Percentiles rank a stretch among this genome's conserved stretches.
phyloP scores from a whole-genome alignment of 1,140 invertebrate genomes.

The Drosophila quadrilineata region DNA sequence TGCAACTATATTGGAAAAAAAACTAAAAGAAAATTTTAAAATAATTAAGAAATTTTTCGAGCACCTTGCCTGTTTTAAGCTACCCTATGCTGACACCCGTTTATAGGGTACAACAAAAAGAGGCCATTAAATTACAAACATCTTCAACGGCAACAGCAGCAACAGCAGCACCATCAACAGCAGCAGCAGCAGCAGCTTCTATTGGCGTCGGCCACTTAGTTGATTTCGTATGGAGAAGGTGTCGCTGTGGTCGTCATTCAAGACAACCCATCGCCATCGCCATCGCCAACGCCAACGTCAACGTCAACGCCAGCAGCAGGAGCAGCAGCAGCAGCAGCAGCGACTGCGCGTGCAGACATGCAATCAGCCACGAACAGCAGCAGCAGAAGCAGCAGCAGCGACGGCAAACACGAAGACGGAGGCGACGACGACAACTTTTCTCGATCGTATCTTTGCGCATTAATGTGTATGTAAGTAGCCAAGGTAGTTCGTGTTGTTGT shows the following conservation, averaged over 20 bases:
- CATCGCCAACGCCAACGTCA: conserved; percentile 15
- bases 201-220: conserved; percentile 30
- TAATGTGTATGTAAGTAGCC: conserved; percentile 28
- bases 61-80: too few relatives aligned
- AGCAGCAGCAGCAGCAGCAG: conserved; percentile 6
- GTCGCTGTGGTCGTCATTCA: conserved; percentile 53
- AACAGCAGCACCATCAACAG: background rate
- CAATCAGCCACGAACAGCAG: conserved; percentile 35
- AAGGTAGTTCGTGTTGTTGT: too few relatives aligned
- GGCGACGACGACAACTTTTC: conserved; percentile 31
- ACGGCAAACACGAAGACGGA: conserved; percentile 11
- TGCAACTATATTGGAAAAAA: too few relatives aligned
- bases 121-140: conserved; percentile 61
- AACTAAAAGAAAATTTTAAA: too few relatives aligned
- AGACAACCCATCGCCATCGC: conserved; percentile 12
- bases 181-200: conserved; percentile 48
- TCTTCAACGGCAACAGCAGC: conserved; percentile 26
- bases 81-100: too few relatives aligned
- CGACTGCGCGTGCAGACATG: conserved; percentile 54
- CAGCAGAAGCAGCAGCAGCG: conserved; percentile 15
- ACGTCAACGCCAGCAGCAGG: conserved; percentile 2
- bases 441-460: conserved; percentile 53
- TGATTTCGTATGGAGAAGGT: conserved; percentile 54
- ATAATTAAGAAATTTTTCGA: too few relatives aligned
- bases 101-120: conserved; percentile 34